A percentile compares a stretch with the other conserved stretches of the same genome.
phyloP scores from a whole-genome alignment of 2,797 vertebrate genomes.

The Sebastolobus alascanus region DNA sequence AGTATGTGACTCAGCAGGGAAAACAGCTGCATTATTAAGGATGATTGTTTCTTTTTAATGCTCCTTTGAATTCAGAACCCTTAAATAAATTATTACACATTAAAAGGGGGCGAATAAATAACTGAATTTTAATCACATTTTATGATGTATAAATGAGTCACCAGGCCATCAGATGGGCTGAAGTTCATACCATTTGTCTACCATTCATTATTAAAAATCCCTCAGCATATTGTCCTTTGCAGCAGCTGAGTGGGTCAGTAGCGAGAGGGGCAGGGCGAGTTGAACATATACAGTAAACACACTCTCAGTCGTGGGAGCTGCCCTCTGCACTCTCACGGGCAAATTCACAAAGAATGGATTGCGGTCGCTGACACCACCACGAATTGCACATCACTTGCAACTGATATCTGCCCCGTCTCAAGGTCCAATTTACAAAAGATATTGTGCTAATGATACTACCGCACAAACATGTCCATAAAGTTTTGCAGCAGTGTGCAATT shows the following conservation, averaged over 20 bases:
- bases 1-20: constrained; percentile 5
- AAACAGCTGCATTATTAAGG: neutral
- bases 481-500: neutral
- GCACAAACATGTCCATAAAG: neutral
- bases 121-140: constrained; percentile 23
- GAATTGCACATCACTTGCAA: neutral
- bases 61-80: neutral
- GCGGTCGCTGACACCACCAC: neutral
- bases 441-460: neutral
- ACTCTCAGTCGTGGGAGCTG: constrained; percentile 26
- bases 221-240: constrained; percentile 19
- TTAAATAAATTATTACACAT: constrained; percentile 29
- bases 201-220: constrained; percentile 24
- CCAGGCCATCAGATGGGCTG: neutral
- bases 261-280: neutral
- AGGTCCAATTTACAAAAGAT: neutral
- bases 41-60: neutral
- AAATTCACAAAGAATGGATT: neutral
- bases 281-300: constrained; percentile 43
- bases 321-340: constrained; percentile 9
- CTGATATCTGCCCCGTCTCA: fast-evolving
- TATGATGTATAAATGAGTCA: constrained; percentile 21
- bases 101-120: constrained; percentile 1
- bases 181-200: neutral
- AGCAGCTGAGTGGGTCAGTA: neutral